Conservation (phyloP, 2,797 vertebrate species). For the Pseudochirops cupreus region DNA sequence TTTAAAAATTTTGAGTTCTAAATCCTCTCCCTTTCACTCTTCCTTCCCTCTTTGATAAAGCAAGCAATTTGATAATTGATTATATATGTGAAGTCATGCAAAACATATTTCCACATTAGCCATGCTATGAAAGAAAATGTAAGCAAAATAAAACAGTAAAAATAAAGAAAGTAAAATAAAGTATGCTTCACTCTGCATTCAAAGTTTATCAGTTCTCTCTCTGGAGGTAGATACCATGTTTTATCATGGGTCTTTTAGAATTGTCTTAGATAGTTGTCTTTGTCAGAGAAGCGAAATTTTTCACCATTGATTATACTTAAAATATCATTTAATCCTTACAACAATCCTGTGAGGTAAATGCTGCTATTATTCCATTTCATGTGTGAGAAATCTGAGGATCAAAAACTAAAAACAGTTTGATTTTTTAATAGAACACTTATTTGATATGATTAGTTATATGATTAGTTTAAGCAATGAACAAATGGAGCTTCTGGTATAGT, state of each 20-base stretch:
- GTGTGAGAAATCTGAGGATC: background rate
- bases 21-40: background rate
- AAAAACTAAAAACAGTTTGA: background rate
- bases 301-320: background rate
- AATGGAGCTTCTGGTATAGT: background rate
- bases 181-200: background rate
- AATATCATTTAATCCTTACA: background rate
- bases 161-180: background rate
- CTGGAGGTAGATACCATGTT: background rate
- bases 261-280: background rate
- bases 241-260: background rate
- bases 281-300: background rate
- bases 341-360: background rate
- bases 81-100: background rate
- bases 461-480: background rate
- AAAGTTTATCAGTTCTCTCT: background rate
- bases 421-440: background rate
- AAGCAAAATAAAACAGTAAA: background rate
- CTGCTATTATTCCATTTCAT: background rate
- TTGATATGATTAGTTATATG: background rate
- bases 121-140: background rate
- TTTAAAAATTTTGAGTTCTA: background rate
- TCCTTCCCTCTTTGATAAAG: background rate
- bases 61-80: background rate
- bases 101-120: background rate